Conservation (phyloP, 1,140 invertebrate species). For the Diabrotica virgifera region DNA sequence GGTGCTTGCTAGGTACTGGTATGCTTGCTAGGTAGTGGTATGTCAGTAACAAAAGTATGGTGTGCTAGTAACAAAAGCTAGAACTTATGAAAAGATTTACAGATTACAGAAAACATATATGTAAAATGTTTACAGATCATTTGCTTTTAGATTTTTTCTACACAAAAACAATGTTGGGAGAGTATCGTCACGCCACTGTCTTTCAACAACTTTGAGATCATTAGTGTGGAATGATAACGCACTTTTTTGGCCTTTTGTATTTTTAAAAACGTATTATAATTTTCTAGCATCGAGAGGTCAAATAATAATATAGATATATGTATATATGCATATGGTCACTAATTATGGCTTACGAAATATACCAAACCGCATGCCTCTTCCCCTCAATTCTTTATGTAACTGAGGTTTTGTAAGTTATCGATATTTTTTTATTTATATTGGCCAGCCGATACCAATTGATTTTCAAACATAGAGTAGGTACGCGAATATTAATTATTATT, state of each 20-base stretch:
- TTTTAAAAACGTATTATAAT: constrained; percentile 22
- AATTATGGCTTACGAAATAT: constrained; percentile 21
- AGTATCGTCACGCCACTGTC: background rate
- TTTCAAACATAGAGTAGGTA: too few species aligned
- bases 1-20: too few species aligned
- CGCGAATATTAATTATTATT: too few species aligned
- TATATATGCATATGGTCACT: constrained; percentile 19
- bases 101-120: too few species aligned
- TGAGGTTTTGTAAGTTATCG: constrained; percentile 12
- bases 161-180: too few species aligned
- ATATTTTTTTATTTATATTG: constrained; percentile 9
- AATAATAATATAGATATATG: constrained; percentile 8
- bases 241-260: constrained; percentile 23
- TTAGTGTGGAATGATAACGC: constrained; percentile 19
- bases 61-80: too few species aligned
- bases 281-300: constrained; percentile 1
- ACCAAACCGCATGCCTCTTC: constrained; percentile 6
- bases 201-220: constrained; percentile 21
- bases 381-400: constrained; percentile 15
- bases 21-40: too few species aligned
- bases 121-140: too few species aligned
- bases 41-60: too few species aligned
- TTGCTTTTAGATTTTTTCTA: too few species aligned
- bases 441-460: too few species aligned
- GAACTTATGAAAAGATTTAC: too few species aligned